phyloP scores from a whole-genome alignment of 2,113 vertebrate species.

The Anoplopoma fimbria region DNA sequence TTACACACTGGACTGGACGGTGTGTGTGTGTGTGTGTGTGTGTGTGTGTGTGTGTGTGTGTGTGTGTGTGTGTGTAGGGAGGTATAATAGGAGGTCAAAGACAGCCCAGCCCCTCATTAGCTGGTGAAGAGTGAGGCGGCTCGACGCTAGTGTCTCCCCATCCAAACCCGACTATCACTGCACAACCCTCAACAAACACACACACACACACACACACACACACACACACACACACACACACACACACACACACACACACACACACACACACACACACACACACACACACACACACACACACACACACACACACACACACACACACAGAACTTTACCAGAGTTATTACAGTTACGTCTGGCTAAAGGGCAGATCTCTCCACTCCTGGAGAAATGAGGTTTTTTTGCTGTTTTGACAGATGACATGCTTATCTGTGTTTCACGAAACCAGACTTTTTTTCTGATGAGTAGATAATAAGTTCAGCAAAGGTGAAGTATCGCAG shows the following conservation, averaged over 20 bases:
- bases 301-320: conserved; percentile 35
- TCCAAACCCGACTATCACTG: conserved; percentile 42
- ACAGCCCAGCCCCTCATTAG: conserved; percentile 81
- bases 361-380: conserved; percentile 81
- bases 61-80: conserved; percentile 33
- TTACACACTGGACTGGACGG: conserved; percentile 47
- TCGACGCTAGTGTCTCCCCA: conserved; percentile 57
- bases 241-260: background rate
- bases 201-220: conserved; percentile 9
- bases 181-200: background rate
- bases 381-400: conserved; percentile 70
- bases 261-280: background rate
- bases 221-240: conserved; percentile 8
- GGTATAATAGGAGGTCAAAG: conserved; percentile 69
- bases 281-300: conserved; percentile 11
- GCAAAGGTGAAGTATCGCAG: background rate
- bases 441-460: background rate
- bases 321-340: conserved; percentile 35
- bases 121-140: conserved; percentile 83
- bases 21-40: conserved; percentile 42
- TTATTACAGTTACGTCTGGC: conserved; percentile 57
- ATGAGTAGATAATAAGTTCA: conserved; percentile 2
- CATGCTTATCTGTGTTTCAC: conserved; percentile 38
- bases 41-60: conserved; percentile 43
- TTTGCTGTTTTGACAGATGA: conserved; percentile 29